A percentile compares a stretch with the other conserved stretches of the same genome.
Conservation (phyloP, 2,888 invertebrate species). For the Acleris emargana region DNA sequence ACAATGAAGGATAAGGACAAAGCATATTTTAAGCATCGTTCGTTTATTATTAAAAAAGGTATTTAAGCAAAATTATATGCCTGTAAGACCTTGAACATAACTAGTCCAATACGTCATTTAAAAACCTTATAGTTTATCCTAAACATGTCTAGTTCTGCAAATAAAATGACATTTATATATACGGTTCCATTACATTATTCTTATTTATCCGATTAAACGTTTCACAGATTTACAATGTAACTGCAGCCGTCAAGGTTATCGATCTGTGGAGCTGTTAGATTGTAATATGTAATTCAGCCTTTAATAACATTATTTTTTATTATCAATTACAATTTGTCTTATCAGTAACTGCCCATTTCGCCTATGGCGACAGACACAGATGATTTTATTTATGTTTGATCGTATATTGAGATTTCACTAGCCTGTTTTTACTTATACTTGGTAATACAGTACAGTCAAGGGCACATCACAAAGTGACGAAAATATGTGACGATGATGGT, state of each 20-base stretch:
- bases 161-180: constrained; percentile 32
- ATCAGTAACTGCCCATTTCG: constrained; percentile 30
- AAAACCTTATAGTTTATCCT: background rate
- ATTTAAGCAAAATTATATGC: too few species aligned
- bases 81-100: background rate
- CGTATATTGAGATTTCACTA: background rate
- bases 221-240: background rate
- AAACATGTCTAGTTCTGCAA: constrained; percentile 8
- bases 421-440: background rate
- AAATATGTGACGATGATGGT: too few species aligned
- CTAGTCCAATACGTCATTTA: background rate
- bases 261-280: constrained; percentile 15
- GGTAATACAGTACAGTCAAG: too few species aligned
- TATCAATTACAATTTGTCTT: constrained; percentile 23
- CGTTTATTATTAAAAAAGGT: too few species aligned
- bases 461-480: too few species aligned
- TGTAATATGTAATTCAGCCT: constrained; percentile 24
- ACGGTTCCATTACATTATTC: too few species aligned
- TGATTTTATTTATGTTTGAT: background rate
- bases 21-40: too few species aligned
- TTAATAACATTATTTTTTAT: constrained; percentile 12
- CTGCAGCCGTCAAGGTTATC: constrained; percentile 21
- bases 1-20: too few species aligned
- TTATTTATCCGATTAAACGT: too few species aligned
- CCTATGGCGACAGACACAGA: constrained; percentile 11